phyloP scores from a whole-genome alignment of 2,113 vertebrate species.

The Triplophysa dalaica region DNA sequence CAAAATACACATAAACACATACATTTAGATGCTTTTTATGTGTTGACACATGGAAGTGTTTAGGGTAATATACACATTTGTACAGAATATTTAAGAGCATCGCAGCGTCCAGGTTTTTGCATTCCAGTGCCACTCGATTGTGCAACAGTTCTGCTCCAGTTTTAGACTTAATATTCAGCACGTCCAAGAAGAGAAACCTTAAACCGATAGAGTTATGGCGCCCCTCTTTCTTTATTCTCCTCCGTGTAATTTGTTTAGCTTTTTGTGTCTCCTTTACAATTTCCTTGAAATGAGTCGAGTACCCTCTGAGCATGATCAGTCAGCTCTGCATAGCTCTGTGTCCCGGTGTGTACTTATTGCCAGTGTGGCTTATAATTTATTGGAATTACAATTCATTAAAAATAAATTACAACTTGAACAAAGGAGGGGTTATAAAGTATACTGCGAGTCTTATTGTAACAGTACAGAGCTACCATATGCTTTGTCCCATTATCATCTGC shows the following conservation, averaged over 20 bases:
- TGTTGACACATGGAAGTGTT: neutral
- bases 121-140: slow-evolving; percentile 44
- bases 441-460: too few relatives aligned
- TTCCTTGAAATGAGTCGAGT: slow-evolving; percentile 53
- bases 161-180: slow-evolving; percentile 55
- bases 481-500: slow-evolving; percentile 63
- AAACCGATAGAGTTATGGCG: slow-evolving; percentile 48
- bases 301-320: slow-evolving; percentile 54
- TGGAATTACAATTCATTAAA: too few relatives aligned
- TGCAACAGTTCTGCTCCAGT: slow-evolving; percentile 51
- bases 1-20: neutral
- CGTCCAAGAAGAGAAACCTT: slow-evolving; percentile 50
- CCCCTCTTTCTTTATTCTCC: slow-evolving; percentile 43
- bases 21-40: neutral
- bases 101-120: slow-evolving; percentile 8
- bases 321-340: slow-evolving; percentile 29
- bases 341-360: slow-evolving; percentile 10
- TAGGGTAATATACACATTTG: neutral
- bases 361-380: slow-evolving; percentile 14
- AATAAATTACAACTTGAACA: too few relatives aligned
- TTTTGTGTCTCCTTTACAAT: slow-evolving; percentile 63
- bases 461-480: too few relatives aligned
- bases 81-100: slow-evolving; percentile 32
- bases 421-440: too few relatives aligned
- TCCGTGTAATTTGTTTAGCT: slow-evolving; percentile 66